These are phyloP conservation scores for Rapana venosa DNA, from an alignment of 2,888 invertebrate species.

Conservation along the genomic window DNA sequence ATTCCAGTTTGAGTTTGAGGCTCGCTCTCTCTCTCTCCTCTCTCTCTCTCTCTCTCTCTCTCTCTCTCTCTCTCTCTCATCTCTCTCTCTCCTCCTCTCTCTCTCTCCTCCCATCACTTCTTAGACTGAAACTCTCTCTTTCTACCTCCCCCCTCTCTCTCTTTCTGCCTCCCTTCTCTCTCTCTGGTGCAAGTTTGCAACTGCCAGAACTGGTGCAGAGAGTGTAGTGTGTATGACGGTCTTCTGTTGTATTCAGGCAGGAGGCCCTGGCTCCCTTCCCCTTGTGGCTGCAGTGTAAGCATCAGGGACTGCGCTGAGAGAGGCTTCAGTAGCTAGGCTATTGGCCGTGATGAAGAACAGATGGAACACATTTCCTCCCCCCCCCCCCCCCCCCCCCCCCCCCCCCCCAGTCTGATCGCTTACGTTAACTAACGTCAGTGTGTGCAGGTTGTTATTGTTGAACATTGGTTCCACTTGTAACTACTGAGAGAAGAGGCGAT, in stretches of 20 bases:
- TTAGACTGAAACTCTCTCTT: too few relatives aligned
- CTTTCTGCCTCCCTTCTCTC: neutral
- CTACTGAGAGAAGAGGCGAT: neutral
- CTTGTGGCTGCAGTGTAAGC: neutral
- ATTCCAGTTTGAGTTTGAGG: too few relatives aligned
- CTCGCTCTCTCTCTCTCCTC: neutral
- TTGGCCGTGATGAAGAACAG: neutral
- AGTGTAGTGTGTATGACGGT: neutral
- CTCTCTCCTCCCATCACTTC: too few relatives aligned
- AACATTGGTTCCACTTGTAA: neutral
- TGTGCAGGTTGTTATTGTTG: neutral
- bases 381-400: too few relatives aligned
- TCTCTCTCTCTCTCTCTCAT: neutral
- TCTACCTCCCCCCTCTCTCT: neutral
- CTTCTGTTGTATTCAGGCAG: neutral
- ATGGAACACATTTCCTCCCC: neutral
- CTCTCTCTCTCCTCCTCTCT: neutral
- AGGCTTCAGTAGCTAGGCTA: conserved; percentile 5
- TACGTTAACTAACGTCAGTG: neutral
- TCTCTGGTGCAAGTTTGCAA: neutral
- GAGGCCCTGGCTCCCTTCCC: neutral
- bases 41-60: conserved; percentile 10
- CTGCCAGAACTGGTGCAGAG: neutral
- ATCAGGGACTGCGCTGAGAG: neutral
- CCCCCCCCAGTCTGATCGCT: neutral